Evolutionary conservation across 1,140 invertebrate genomes (phyloP).

Genomic region (Papilio glaucus): DNA sequence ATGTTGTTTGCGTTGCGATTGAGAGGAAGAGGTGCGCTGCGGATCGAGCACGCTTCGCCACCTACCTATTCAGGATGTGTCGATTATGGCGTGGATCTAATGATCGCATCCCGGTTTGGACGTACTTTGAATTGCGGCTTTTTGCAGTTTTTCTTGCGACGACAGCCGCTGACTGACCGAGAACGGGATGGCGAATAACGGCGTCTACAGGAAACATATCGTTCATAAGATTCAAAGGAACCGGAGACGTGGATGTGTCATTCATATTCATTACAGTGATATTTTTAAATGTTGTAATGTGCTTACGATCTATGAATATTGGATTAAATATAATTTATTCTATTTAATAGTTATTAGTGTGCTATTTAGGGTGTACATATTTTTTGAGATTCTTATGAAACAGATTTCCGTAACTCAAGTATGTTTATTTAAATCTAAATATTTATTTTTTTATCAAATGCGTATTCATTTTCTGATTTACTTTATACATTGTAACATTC

Average conservation of each 20-base stretch:
- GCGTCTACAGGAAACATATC: slow-evolving; percentile 67
- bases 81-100: slow-evolving; percentile 79
- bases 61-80: slow-evolving; percentile 78
- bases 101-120: slow-evolving; percentile 73
- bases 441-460: no score
- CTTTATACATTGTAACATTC: neutral
- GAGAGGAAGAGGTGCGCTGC: slow-evolving; percentile 46
- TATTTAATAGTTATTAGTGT: neutral
- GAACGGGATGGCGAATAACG: slow-evolving; percentile 75
- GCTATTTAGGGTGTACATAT: neutral
- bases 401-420: neutral
- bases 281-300: neutral
- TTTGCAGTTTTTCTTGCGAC: slow-evolving; percentile 68
- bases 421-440: neutral
- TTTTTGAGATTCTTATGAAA: neutral
- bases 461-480: neutral
- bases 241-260: slow-evolving; percentile 27
- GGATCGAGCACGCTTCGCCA: slow-evolving; percentile 71
- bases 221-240: slow-evolving; percentile 54
- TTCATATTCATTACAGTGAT: slow-evolving; percentile 14
- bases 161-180: slow-evolving; percentile 54
- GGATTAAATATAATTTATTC: neutral
- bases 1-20: slow-evolving; percentile 49
- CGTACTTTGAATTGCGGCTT: slow-evolving; percentile 66
- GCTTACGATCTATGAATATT: neutral